A percentile compares a stretch with the other conserved stretches of the same genome.
Evolutionary conservation across 2,888 invertebrate species (phyloP).

Genomic region (Drosophila anomelani): DNA sequence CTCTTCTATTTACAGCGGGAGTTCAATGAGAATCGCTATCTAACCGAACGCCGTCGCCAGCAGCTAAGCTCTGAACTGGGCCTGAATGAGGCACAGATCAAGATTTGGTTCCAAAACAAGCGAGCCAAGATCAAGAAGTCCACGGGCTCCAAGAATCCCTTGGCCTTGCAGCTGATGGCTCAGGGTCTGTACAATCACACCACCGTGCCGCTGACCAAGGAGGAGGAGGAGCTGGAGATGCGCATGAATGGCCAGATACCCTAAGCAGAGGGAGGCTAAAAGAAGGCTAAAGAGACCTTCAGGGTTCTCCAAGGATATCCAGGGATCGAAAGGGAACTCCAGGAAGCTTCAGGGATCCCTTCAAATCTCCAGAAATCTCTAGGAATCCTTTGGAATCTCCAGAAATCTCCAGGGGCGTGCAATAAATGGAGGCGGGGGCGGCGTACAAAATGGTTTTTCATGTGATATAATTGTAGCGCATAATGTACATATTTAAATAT

Average conservation of each 20-base stretch:
- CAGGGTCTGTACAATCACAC: constrained; percentile 97
- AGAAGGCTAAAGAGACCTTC: not conserved
- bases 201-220: constrained; percentile 90
- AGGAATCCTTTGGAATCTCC: not conserved
- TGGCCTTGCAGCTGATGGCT: constrained; percentile 96
- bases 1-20: constrained; percentile 88
- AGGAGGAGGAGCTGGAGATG: constrained; percentile 89
- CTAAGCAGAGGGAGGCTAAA: constrained; percentile 49
- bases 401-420: constrained; percentile 57
- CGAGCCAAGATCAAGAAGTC: constrained; percentile 98
- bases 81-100: constrained; percentile 98
- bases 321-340: not conserved
- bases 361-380: not conserved
- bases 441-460: constrained; percentile 75
- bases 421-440: constrained; percentile 51
- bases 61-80: constrained; percentile 95
- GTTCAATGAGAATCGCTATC: constrained; percentile 95
- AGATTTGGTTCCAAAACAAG: constrained; percentile 99
- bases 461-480: constrained; percentile 81
- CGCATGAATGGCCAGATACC: constrained; percentile 85
- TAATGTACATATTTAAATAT: constrained; percentile 29
- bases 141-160: constrained; percentile 92
- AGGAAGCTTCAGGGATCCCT: not conserved
- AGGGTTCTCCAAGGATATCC: not conserved
- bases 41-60: constrained; percentile 96